Evolutionary conservation across 2,797 vertebrate genomes (phyloP).

Genomic region (Gadopsis bispinosus): DNA sequence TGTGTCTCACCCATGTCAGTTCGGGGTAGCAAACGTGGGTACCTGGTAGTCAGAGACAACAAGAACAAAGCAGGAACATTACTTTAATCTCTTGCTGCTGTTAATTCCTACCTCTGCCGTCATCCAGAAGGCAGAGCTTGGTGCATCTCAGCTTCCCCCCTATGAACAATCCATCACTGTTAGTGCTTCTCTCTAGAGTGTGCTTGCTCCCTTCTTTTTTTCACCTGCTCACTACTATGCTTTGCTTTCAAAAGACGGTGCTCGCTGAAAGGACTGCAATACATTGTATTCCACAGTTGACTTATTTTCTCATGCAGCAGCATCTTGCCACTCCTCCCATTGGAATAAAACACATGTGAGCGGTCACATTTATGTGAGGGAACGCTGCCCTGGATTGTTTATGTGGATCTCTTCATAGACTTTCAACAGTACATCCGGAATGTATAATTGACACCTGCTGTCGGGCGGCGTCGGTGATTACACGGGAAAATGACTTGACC

Average conservation of each 20-base stretch:
- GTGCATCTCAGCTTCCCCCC: slow-evolving; percentile 73
- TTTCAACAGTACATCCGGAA: slow-evolving; percentile 60
- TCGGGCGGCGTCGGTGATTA: slow-evolving; percentile 66
- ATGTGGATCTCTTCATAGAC: slow-evolving; percentile 60
- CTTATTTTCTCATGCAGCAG: slow-evolving; percentile 41
- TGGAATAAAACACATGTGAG: slow-evolving; percentile 44
- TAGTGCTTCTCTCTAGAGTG: slow-evolving; percentile 72
- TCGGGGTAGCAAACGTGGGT: slow-evolving; percentile 63
- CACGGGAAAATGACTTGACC: slow-evolving; percentile 74
- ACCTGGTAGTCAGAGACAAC: slow-evolving; percentile 74
- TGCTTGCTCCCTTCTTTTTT: slow-evolving; percentile 57
- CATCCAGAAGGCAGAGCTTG: slow-evolving; percentile 72
- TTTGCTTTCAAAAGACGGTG: slow-evolving; percentile 59
- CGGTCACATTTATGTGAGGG: slow-evolving; percentile 19
- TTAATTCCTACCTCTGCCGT: slow-evolving; percentile 74
- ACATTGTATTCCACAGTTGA: slow-evolving; percentile 52
- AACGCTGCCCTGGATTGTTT: slow-evolving; percentile 48
- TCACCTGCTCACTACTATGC: slow-evolving; percentile 50
- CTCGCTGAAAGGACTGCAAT: slow-evolving; percentile 41
- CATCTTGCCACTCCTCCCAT: slow-evolving; percentile 28
- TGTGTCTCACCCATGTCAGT: slow-evolving; percentile 71
- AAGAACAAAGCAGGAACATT: slow-evolving; percentile 80
- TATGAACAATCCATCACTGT: slow-evolving; percentile 83
- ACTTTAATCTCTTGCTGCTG: slow-evolving; percentile 76
- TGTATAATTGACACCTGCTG: slow-evolving; percentile 77